Conservation (phyloP, 1,140 invertebrate species). For the Pantala flavescens region DNA sequence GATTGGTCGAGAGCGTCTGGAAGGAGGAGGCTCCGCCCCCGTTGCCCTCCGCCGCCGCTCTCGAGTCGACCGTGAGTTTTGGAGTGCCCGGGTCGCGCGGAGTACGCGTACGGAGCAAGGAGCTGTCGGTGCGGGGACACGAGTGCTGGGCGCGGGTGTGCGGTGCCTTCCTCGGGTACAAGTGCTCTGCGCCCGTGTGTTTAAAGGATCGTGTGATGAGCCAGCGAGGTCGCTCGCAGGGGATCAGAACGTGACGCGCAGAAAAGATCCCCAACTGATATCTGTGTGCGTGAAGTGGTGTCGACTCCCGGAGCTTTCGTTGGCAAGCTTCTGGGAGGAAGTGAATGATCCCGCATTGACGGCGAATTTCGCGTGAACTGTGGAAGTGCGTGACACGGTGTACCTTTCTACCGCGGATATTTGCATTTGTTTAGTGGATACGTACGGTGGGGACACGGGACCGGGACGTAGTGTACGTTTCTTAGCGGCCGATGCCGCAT, state of each 20-base stretch:
- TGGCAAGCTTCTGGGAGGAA: neutral
- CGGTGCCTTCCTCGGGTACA: neutral
- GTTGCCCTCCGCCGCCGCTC: neutral
- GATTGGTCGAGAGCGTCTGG: neutral
- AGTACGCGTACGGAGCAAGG: neutral
- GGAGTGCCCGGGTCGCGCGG: neutral
- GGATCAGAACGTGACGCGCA: neutral
- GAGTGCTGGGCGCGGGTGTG: neutral
- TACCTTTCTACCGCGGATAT: neutral
- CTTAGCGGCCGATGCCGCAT: neutral
- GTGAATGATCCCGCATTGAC: neutral
- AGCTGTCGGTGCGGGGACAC: neutral
- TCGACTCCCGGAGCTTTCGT: neutral
- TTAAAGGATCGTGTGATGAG: neutral
- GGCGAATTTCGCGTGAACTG: neutral
- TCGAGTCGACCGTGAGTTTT: neutral
- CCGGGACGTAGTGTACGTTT: neutral
- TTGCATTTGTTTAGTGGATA: conserved; percentile 2
- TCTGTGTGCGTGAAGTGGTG: neutral
- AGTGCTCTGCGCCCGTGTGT: neutral
- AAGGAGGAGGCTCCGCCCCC: neutral
- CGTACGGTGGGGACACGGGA: neutral
- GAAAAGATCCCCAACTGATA: neutral
- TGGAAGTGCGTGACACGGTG: conserved; percentile 1
- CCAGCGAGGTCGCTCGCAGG: neutral